Base-by-base conservation (phyloP, 1,140 invertebrate species). In the Tetragnatha versicolor region DNA sequence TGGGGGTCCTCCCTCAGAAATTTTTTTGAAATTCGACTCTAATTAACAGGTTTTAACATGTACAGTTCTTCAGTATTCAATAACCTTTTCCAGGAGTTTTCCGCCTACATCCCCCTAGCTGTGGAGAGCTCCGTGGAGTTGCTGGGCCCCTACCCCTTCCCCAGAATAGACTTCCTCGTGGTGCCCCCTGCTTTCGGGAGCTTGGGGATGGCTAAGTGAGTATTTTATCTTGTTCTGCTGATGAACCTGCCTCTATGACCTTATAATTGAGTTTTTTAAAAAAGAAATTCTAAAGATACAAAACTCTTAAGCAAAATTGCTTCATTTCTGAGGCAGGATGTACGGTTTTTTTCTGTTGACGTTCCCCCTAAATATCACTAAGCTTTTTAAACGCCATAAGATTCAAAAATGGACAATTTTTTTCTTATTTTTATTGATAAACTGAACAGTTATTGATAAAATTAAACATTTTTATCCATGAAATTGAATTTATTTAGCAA, bases 101-200 rank as follows among this genome's bases (percentile, higher is more conserved):
- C 51, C 9, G 12, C 65, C 0, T 85, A 85, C 60, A 53, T 85
- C 0, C 81, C 81, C 1, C 60, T 55, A 7, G 84, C 84, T 65
- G 55, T 87, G 29, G 55, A 77, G 20, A 79, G 65, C 33, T 82
- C 84, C 7, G 66, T 82, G n/a, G 33, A 81, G 5, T 35, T 85
- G 3, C 79, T 88, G 6, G 87, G 87, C 3, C 76, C 81, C 39
- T 84, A 86, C 81, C 87, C 87, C 9, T 86, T 87, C 72, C 69
- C 82, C 7, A 81, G 85, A 73, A 79, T 87, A n/a, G 87, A 88
- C 79, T 81, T 88, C 47, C 77, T 88, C 1, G 72, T 88, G 25
- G 83, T 87, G 35, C 87, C 87, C 14, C 72, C 81, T 68, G 84
- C 84, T 76, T 88, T 87, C 82, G 84, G 84, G 55, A 85, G 84